Evolutionary conservation across 2,888 invertebrate genomes (phyloP), one percentile per base, ranked within the genome.

Genomic region (Perdita meconis): DNA sequence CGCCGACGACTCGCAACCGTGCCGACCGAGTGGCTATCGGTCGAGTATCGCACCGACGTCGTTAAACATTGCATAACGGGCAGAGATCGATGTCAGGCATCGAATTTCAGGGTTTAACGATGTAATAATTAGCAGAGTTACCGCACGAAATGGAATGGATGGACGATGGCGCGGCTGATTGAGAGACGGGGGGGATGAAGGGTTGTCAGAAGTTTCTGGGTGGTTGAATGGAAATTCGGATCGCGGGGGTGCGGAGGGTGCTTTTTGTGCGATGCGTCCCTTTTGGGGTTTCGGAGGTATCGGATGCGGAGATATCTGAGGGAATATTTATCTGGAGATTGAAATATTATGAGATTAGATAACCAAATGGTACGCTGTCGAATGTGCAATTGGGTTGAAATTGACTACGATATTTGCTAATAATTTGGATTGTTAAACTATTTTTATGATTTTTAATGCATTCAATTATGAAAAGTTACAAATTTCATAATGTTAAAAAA

Each of bases 41-140:
- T 42, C 30, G 26, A 13, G 36, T 40, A 34, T 16, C 30, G 40
- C n/a, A 5, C 22, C n/a, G 5, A 26, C 47, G n/a, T 60, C 38
- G 10, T n/a, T 30, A n/a, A 61, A 56, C 22, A 36, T 61, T 30
- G 8, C 40, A 40, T 4, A 56, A 24, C 24, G 10, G 44, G 36
- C 47, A 24, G 71, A 61, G 61, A 73, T 73, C 60, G 55, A 61
- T 56, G 34, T 5, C 55, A 12, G 38, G 34, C n/a, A 38, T 70
- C 47, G 40, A 61, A 73, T 70, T 73, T 61, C 71, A 55, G 4
- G 12, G 16, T 22, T 56, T 40, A 30, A 56, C 24, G 34, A 24
- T 24, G 50, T 61, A 70, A 61, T 73, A 73, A 73, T 73, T 71
- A 61, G 55, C 55, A 61, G 44, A 22, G 47, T 8, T 34, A 8